These are phyloP conservation scores for Cochlearius cochlearius DNA, from an alignment of 2,113 vertebrate genomes.

Conservation along the genomic window DNA sequence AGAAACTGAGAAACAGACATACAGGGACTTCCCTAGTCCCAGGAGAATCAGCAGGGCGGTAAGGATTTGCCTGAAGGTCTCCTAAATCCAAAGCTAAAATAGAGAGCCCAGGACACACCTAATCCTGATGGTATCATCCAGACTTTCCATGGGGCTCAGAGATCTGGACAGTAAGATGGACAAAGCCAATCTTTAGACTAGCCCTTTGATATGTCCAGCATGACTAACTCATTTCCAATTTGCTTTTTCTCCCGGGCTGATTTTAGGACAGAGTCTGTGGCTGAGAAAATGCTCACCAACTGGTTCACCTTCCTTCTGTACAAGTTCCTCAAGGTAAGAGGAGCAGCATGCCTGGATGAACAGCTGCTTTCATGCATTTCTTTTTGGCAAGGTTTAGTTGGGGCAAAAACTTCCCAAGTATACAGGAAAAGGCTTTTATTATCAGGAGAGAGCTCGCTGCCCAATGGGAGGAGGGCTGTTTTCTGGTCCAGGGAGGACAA, in stretches of 20 bases:
- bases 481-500: not conserved
- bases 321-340: slow-evolving; percentile 88
- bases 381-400: not conserved
- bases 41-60: not conserved
- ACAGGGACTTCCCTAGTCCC: not conserved
- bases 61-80: not conserved
- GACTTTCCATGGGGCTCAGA: not conserved
- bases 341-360: not conserved
- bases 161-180: not conserved
- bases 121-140: not conserved
- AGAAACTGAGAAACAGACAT: not conserved
- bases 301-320: slow-evolving; percentile 92
- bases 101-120: not conserved
- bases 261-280: slow-evolving; percentile 87
- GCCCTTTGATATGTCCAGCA: not conserved
- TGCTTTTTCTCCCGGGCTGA: not conserved
- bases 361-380: not conserved
- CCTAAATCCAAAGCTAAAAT: not conserved
- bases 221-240: not conserved
- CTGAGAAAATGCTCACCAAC: slow-evolving; percentile 90
- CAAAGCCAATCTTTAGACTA: not conserved
- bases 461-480: not conserved
- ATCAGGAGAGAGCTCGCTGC: not conserved
- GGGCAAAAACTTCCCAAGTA: not conserved
- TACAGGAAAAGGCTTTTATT: not conserved